phyloP scores from a whole-genome alignment of 2,113 vertebrate species.

The Cichladusa arquata region DNA sequence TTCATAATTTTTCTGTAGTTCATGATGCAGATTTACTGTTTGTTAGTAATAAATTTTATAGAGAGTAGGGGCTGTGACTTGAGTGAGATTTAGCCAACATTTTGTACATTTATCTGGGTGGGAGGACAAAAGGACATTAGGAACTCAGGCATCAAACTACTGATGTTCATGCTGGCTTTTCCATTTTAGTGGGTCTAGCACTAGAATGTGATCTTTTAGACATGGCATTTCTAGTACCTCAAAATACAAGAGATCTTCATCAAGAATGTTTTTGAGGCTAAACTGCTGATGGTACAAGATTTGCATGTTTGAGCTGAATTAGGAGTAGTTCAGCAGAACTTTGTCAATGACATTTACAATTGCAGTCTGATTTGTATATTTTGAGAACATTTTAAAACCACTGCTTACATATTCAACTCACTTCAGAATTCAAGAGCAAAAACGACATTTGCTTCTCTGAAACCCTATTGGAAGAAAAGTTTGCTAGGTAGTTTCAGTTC shows the following conservation, averaged over 20 bases:
- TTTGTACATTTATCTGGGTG: not conserved
- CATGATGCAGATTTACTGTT: not conserved
- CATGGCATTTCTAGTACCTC: not conserved
- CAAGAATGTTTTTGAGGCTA: not conserved
- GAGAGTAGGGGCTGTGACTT: not conserved
- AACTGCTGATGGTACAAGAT: not conserved
- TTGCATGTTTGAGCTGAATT: not conserved
- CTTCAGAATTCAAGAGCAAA: not conserved
- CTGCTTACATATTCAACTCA: not conserved
- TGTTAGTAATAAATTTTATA: not conserved
- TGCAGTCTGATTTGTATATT: not conserved
- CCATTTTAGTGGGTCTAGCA: not conserved
- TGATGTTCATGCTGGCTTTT: not conserved
- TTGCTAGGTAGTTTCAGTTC: not conserved
- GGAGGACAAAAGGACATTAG: not conserved
- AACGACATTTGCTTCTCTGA: not conserved
- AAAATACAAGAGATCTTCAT: not conserved
- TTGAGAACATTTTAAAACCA: not conserved
- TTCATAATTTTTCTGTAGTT: not conserved
- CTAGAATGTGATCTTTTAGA: not conserved
- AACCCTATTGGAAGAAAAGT: not conserved
- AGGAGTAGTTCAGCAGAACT: not conserved
- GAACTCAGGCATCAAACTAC: not conserved
- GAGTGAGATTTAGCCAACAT: not conserved
- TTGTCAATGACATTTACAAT: not conserved